These are phyloP conservation scores for Ommatoiulus sabulosus DNA, from an alignment of 2,888 invertebrate species.

Conservation along the genomic window DNA sequence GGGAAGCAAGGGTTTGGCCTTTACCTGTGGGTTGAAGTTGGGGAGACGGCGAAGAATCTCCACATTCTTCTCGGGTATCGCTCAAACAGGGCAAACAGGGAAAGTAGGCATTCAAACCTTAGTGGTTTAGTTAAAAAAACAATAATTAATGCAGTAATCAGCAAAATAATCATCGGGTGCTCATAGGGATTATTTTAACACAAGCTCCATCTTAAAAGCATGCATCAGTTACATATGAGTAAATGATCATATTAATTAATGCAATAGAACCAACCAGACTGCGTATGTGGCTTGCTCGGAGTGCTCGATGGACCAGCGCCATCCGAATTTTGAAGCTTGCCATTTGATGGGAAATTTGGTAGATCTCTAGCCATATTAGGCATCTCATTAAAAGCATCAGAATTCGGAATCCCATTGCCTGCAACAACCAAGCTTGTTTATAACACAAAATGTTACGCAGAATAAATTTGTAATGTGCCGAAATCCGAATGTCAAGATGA, in stretches of 20 bases:
- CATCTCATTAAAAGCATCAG: constrained; percentile 28
- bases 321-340: neutral
- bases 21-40: constrained; percentile 54
- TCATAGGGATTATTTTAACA: neutral
- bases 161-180: neutral
- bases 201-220: neutral
- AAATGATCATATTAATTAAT: neutral
- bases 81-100: constrained; percentile 65
- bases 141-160: constrained; percentile 33
- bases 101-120: constrained; percentile 64
- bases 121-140: constrained; percentile 49
- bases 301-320: neutral
- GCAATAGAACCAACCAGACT: constrained; percentile 5
- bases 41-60: constrained; percentile 56
- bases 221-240: neutral
- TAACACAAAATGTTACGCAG: too few species aligned
- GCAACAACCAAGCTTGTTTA: neutral
- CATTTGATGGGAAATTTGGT: constrained; percentile 30
- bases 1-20: constrained; percentile 51
- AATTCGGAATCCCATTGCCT: constrained; percentile 37
- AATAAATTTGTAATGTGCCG: too few species aligned
- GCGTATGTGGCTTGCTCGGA: neutral
- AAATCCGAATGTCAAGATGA: too few species aligned
- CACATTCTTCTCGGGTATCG: constrained; percentile 57
- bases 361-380: constrained; percentile 1